Evolutionary conservation across 2,113 vertebrate genomes (phyloP), one percentile per base, ranked within the genome.

Genomic region (Rhinolophus ferrumequinum): DNA sequence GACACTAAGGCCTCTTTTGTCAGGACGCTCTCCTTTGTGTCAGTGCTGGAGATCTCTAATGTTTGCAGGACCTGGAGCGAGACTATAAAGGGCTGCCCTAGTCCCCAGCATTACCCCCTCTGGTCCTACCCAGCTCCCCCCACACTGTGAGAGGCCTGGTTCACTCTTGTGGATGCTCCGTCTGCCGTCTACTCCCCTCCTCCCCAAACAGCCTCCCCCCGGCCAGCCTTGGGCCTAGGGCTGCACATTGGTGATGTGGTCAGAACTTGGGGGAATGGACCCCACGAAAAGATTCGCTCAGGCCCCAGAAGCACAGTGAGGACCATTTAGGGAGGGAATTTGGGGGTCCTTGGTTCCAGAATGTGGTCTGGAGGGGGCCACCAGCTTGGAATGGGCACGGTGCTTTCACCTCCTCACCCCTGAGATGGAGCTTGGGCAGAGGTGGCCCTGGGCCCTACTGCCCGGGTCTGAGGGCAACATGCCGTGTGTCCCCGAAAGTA

Each of bases 151-250:
- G 38, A 77, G 58, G 58, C 38, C 56, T 6, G 28, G 13, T 28
- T 24, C 64, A 33, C 3, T 2, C 33, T 80, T 67, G 50, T 3
- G 30, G 62, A 3, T 33, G 18, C 8, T 33, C 13, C 9, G 70
- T 35, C n/a, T 14, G 3, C 26, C 3, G 38, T 16, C 56, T 15
- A 18, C 26, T 7, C 19, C 28, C 5, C 16, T 77, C 47, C 26
- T 54, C 16, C 9, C 19, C 41, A 10, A 8, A 14, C 0, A 81
- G 26, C 5, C 0, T 14, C 0, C 62, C 66, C n/a, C 16, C 10
- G 50, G 75, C 33, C 76, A 47, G 38, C 50, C 18, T 50, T 22
- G 52, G 64, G 52, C 38, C 67, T n/a, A 76, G 73, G 18, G 67
- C 62, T 82, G 12, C 6, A 21, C 22, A 11, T 11, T 11, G 28